Conservation (phyloP, 2,797 vertebrate genomes). For the Parauchenoglanis ngamensis region DNA sequence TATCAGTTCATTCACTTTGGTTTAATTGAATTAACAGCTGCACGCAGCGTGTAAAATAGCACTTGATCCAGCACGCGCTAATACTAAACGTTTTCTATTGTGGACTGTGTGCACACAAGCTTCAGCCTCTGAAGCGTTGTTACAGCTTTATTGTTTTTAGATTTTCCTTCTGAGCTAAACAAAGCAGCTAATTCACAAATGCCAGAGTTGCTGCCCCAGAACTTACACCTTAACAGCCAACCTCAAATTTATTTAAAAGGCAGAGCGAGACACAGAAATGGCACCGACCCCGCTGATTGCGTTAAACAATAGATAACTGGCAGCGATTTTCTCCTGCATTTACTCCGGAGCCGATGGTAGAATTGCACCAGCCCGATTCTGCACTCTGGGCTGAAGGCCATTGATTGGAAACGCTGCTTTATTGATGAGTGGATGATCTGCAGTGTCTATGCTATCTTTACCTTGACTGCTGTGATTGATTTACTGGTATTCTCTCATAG, state of each 20-base stretch:
- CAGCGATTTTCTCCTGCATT: conserved; percentile 42
- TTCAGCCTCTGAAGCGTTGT: not conserved
- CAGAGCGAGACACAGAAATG: not conserved
- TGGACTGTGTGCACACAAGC: not conserved
- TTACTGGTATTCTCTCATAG: conserved; percentile 62
- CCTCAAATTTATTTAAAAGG: conserved; percentile 42
- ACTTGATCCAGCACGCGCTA: not conserved
- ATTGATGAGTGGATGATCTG: conserved; percentile 68
- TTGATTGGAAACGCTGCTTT: conserved; percentile 55
- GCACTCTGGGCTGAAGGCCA: conserved; percentile 53
- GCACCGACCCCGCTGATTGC: not conserved
- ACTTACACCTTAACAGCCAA: conserved; percentile 3
- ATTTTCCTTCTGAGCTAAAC: not conserved
- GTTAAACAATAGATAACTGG: conserved; percentile 24
- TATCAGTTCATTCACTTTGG: too few species aligned
- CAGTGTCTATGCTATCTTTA: conserved; percentile 63
- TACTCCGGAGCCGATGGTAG: conserved; percentile 40
- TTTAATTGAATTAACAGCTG: too few species aligned
- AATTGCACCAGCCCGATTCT: conserved; percentile 28
- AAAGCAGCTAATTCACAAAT: conserved; percentile 36
- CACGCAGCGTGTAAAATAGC: not conserved
- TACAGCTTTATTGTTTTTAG: not conserved
- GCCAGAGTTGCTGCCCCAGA: not conserved
- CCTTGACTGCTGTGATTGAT: conserved; percentile 66
- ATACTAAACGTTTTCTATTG: not conserved